A percentile compares a stretch with the other conserved stretches of the same genome.
These are phyloP conservation scores for Cydia pomonella DNA, from an alignment of 1,140 invertebrate species.

Conservation along the genomic window DNA sequence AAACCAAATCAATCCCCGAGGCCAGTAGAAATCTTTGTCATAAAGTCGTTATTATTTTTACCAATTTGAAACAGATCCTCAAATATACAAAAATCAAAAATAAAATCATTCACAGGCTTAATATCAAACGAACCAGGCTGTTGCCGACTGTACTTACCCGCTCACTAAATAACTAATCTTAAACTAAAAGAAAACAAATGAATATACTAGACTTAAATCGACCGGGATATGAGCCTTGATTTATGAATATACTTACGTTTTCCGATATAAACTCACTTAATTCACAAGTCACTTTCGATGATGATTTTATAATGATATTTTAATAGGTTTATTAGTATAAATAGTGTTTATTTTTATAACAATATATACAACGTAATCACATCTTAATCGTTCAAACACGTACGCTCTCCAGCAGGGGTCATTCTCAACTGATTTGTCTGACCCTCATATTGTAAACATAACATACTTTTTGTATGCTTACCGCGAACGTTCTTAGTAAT, in stretches of 20 bases:
- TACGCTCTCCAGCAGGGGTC: neutral
- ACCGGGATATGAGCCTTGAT: too few species aligned
- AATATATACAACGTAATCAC: neutral
- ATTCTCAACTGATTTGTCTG: neutral
- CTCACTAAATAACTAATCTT: too few species aligned
- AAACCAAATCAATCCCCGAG: too few species aligned
- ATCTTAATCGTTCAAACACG: neutral
- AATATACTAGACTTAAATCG: too few species aligned
- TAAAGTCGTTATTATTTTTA: too few species aligned
- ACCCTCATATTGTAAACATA: conserved; percentile 6
- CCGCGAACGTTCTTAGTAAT: too few species aligned
- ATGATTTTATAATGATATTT: neutral
- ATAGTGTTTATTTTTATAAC: neutral
- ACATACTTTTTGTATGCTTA: neutral
- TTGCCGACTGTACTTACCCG: too few species aligned
- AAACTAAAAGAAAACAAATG: neutral
- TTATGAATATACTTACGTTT: neutral
- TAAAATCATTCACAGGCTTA: too few species aligned
- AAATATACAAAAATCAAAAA: too few species aligned
- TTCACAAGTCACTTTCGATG: neutral
- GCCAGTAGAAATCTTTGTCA: too few species aligned
- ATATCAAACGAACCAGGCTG: too few species aligned
- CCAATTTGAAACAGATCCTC: too few species aligned
- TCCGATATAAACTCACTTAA: neutral
- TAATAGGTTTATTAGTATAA: neutral